Evolutionary conservation across 64 coral and sea anemone species (phyloP).

Genomic region (Pachyseris speciosa): DNA sequence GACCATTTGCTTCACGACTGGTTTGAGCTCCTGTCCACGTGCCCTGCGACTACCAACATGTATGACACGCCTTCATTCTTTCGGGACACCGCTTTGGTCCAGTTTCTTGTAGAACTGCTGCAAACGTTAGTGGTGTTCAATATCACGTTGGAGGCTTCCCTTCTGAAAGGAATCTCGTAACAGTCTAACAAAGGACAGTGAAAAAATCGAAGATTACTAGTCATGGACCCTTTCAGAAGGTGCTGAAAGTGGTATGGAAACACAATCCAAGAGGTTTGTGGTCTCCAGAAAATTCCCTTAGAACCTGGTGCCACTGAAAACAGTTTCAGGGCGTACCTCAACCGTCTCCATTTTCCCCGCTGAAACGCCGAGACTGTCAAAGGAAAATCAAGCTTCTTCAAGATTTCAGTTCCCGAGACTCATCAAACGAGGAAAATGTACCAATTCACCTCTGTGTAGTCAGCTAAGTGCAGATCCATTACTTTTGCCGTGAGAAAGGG

Average conservation of each 20-base stretch:
- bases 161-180: constrained; percentile 96
- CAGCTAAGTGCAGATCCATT: background rate
- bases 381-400: no score
- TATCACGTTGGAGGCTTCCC: constrained; percentile 88
- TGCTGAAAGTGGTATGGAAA: no score
- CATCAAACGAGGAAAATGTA: no score
- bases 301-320: no score
- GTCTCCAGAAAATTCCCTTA: no score
- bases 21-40: constrained; percentile 91
- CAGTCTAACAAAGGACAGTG: background rate
- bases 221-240: background rate
- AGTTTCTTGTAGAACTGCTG: constrained; percentile 93
- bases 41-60: constrained; percentile 95
- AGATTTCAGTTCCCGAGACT: no score
- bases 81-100: constrained; percentile 79
- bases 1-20: constrained; percentile 96
- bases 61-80: constrained; percentile 95
- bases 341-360: no score
- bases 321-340: no score
- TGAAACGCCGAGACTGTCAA: no score
- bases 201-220: background rate
- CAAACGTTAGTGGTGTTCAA: constrained; percentile 90
- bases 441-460: background rate
- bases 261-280: no score
- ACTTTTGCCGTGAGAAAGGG: background rate